A percentile compares a stretch with the other conserved stretches of the same genome.
phyloP scores from a whole-genome alignment of 2,888 invertebrate species.

The Cyrtodaria siliqua region DNA sequence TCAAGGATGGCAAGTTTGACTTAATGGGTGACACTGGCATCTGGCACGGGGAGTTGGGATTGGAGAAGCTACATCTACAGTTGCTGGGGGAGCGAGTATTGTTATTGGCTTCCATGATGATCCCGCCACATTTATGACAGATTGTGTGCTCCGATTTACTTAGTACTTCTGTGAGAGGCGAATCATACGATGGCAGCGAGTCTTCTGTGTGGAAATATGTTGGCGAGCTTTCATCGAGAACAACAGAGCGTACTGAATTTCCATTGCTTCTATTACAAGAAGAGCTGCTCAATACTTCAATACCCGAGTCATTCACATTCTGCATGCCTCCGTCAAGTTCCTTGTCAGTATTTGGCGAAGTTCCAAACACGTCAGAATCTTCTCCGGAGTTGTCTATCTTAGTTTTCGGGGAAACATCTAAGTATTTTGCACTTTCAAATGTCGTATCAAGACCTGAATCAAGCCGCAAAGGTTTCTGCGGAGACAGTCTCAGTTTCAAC shows the following conservation, averaged over 20 bases:
- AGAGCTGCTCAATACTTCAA: constrained; percentile 61
- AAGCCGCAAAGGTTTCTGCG: constrained; percentile 51
- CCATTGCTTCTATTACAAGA: constrained; percentile 63
- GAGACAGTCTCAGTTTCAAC: constrained; percentile 54
- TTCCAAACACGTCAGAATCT: constrained; percentile 45
- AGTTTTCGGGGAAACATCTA: constrained; percentile 40
- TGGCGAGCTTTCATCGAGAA: constrained; percentile 59
- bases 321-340: constrained; percentile 45
- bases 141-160: constrained; percentile 53
- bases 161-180: constrained; percentile 40
- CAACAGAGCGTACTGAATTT: constrained; percentile 58
- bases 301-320: constrained; percentile 63
- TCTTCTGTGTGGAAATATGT: constrained; percentile 56
- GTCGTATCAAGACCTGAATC: constrained; percentile 43
- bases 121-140: constrained; percentile 61
- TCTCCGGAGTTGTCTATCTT: constrained; percentile 39
- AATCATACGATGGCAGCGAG: constrained; percentile 57
- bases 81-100: constrained; percentile 59
- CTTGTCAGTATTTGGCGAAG: constrained; percentile 43
- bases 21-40: constrained; percentile 41
- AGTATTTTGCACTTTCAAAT: constrained; percentile 35
- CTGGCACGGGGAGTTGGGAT: constrained; percentile 51
- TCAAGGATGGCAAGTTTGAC: not conserved
- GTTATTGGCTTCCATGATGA: constrained; percentile 59
- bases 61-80: constrained; percentile 46